A percentile compares a stretch with the other conserved stretches of the same genome.
Evolutionary conservation across 2,797 vertebrate species (phyloP).

Genomic region (Pseudochromis fuscus): DNA sequence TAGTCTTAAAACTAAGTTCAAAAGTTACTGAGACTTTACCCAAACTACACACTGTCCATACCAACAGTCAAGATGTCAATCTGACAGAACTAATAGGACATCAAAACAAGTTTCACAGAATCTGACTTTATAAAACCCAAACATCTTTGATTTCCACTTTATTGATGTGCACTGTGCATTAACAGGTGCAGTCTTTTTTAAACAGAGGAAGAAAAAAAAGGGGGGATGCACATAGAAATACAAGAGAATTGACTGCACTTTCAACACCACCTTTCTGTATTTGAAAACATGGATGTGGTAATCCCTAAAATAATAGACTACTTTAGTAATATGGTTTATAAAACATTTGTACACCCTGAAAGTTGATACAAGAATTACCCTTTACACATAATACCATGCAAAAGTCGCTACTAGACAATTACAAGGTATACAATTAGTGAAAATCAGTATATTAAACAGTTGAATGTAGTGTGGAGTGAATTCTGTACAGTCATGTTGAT

Average conservation of each 20-base stretch:
- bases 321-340: neutral
- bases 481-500: conserved; percentile 8
- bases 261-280: neutral
- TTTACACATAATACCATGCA: neutral
- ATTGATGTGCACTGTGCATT: neutral
- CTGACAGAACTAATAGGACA: neutral
- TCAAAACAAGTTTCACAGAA: neutral
- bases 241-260: neutral
- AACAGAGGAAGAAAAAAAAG: neutral
- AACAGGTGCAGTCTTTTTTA: neutral
- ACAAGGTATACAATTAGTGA: neutral
- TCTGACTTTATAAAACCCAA: neutral
- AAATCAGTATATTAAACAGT: neutral
- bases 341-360: neutral
- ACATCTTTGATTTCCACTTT: too few species aligned
- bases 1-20: neutral
- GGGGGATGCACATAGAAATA: neutral
- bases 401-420: neutral
- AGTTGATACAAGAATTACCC: neutral
- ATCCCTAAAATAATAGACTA: neutral
- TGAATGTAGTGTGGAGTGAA: neutral
- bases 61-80: neutral
- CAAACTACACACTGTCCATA: neutral
- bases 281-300: neutral
- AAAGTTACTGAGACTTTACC: conserved; percentile 28